Evolutionary conservation across 2,888 invertebrate genomes (phyloP).

Genomic region (Leucophenga montana): DNA sequence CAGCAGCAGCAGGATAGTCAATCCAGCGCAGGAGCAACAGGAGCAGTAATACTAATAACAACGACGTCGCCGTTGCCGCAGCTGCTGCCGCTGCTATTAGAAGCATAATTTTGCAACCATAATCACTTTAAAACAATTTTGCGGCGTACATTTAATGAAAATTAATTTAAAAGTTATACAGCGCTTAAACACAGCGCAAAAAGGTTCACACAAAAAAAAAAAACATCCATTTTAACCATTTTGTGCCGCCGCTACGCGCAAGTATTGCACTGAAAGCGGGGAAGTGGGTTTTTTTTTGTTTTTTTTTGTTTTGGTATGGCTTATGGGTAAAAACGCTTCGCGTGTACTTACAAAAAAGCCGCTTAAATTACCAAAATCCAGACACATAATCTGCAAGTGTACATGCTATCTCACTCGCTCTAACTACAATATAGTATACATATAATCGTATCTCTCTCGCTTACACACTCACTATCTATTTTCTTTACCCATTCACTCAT

Average conservation of each 20-base stretch:
- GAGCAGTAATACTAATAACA: background rate
- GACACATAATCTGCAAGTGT: slow-evolving; percentile 51
- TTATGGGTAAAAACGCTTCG: slow-evolving; percentile 12
- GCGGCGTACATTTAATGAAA: slow-evolving; percentile 55
- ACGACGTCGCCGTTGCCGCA: background rate
- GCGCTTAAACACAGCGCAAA: slow-evolving; percentile 27
- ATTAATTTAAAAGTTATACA: slow-evolving; percentile 52
- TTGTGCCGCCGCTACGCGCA: background rate
- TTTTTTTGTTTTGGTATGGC: background rate
- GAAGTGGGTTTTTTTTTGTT: slow-evolving; percentile 25
- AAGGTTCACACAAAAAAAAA: background rate
- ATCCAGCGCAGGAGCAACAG: background rate
- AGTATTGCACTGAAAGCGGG: no score
- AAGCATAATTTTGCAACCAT: slow-evolving; percentile 51
- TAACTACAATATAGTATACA: no score
- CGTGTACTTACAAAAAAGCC: slow-evolving; percentile 44
- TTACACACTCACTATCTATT: background rate
- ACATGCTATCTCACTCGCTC: background rate
- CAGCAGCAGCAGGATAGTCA: background rate
- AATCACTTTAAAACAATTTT: slow-evolving; percentile 60
- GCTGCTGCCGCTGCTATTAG: slow-evolving; percentile 31
- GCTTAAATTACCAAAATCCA: slow-evolving; percentile 58
- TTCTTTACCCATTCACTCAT: slow-evolving; percentile 20
- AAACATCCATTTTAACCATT: background rate
- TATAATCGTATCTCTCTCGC: no score